A percentile compares a stretch with the other conserved stretches of the same genome.
Conservation (phyloP, 2,797 vertebrate genomes). For the Ispidina picta region DNA sequence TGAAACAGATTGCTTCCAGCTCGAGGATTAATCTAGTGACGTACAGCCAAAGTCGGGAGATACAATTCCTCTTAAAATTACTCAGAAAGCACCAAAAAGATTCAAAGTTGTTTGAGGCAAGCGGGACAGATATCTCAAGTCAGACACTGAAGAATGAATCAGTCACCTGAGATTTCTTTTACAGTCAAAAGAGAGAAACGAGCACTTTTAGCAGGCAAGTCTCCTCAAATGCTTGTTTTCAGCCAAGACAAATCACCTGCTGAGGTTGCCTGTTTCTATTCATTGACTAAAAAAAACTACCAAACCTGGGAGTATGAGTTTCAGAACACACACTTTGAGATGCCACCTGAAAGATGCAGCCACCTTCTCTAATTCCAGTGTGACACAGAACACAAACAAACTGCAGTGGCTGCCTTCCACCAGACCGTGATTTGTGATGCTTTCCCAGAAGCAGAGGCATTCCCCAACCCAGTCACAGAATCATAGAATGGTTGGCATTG, state of each 20-base stretch:
- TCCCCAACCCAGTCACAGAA: background rate
- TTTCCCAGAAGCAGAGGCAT: background rate
- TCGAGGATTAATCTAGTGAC: background rate
- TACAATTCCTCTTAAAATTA: slow-evolving; percentile 12
- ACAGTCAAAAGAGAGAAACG: background rate
- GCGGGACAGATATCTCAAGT: background rate
- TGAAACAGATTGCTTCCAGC: slow-evolving; percentile 29
- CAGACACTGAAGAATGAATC: slow-evolving; percentile 18
- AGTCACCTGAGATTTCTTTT: slow-evolving; percentile 18
- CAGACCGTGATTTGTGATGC: background rate
- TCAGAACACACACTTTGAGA: background rate
- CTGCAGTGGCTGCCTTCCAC: background rate
- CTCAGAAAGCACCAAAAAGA: background rate
- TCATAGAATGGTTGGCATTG: too few species aligned
- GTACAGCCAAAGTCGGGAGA: background rate
- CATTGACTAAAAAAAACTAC: background rate
- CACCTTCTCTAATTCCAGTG: background rate
- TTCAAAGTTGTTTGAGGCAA: background rate
- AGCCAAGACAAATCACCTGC: background rate
- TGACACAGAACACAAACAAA: background rate
- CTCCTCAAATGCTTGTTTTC: slow-evolving; percentile 1
- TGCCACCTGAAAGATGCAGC: background rate
- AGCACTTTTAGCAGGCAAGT: background rate
- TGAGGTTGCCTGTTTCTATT: background rate
- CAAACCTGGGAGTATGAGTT: background rate